A percentile compares a stretch with the other conserved stretches of the same genome.
Evolutionary conservation across 1,140 invertebrate genomes (phyloP).

Genomic region (Panagrolaimus sp.): DNA sequence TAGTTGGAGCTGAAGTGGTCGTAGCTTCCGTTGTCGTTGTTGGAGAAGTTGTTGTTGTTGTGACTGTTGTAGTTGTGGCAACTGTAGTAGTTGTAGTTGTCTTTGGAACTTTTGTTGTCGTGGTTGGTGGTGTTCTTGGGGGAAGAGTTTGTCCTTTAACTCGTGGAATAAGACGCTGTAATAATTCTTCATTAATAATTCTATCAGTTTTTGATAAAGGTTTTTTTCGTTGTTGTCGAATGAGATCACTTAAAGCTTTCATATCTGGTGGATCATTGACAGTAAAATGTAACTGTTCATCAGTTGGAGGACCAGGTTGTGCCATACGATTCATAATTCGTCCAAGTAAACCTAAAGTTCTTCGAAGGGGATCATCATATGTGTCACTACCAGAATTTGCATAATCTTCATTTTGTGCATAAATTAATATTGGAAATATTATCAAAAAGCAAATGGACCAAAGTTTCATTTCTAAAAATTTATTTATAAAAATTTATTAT

Average conservation of each 20-base stretch:
- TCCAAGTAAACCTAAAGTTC: conserved; percentile 4
- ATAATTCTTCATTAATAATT: conserved; percentile 5
- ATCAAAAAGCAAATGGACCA: not conserved
- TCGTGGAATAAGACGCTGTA: conserved; percentile 6
- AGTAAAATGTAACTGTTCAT: not conserved
- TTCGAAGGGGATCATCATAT: conserved; percentile 10
- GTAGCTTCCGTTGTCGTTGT: not conserved
- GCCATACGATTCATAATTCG: not conserved
- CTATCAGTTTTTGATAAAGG: not conserved
- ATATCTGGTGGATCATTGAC: not conserved
- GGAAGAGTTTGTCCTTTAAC: conserved; percentile 10
- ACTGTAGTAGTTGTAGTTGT: not conserved
- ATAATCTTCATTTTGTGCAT: conserved; percentile 4
- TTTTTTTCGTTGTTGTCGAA: conserved; percentile 1
- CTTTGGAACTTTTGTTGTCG: not conserved
- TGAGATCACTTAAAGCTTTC: conserved; percentile 1
- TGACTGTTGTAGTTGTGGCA: not conserved
- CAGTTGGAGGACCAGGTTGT: not conserved
- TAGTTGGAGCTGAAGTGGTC: not conserved
- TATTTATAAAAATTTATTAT: conserved; percentile 8
- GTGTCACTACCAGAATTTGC: not conserved
- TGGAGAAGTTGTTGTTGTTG: not conserved
- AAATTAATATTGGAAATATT: not conserved
- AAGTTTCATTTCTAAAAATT: not conserved
- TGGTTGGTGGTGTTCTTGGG: not conserved